A percentile compares a stretch with the other conserved stretches of the same genome.
Conservation (phyloP, 2,797 vertebrate species). For the Benthosema pterotum region DNA sequence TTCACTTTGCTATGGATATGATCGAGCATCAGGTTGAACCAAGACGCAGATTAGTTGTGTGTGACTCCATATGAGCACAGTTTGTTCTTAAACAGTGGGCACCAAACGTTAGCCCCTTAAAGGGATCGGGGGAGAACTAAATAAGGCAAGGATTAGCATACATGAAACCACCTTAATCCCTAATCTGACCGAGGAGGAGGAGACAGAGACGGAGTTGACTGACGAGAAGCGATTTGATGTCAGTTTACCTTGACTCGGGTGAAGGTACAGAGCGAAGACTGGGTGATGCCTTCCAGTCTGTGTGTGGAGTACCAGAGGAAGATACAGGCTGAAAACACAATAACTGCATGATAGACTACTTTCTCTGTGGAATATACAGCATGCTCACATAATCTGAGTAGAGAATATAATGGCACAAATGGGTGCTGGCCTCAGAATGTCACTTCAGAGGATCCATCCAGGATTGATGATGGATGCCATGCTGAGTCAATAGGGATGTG, state of each 20-base stretch:
- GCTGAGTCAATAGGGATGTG: not conserved
- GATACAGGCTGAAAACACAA: not conserved
- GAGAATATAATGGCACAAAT: not conserved
- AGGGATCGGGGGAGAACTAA: constrained; percentile 45
- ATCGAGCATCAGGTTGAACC: no score
- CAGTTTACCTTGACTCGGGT: not conserved
- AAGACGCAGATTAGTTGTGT: no score
- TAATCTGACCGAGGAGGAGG: constrained; percentile 13
- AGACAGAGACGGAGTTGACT: constrained; percentile 9
- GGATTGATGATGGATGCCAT: not conserved
- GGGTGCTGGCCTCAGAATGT: constrained; percentile 14
- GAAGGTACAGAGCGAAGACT: no score
- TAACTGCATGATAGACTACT: not conserved
- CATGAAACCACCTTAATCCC: constrained; percentile 64
- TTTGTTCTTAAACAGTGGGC: no score
- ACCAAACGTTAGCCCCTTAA: constrained; percentile 13
- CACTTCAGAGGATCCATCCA: not conserved
- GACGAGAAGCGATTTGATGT: not conserved
- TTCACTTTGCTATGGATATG: no score
- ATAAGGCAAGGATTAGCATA: constrained; percentile 68
- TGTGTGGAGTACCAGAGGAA: no score
- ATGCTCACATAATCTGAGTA: not conserved
- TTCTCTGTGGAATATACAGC: not conserved
- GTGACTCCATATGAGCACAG: no score
- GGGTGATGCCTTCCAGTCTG: no score